These are phyloP conservation scores for Pipistrellus kuhlii DNA, from an alignment of 2,797 vertebrate species.

Conservation along the genomic window DNA sequence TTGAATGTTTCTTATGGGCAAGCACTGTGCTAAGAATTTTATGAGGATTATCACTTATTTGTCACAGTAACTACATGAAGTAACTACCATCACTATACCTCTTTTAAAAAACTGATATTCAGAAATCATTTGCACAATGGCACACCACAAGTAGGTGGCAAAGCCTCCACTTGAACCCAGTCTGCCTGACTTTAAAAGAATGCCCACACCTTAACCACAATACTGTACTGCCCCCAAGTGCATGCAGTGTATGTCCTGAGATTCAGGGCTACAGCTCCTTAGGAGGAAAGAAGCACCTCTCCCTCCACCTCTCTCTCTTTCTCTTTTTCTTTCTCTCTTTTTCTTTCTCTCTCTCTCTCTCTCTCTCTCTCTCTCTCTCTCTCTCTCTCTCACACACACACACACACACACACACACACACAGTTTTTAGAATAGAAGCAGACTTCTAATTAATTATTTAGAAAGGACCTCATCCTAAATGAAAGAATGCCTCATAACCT, in stretches of 20 bases:
- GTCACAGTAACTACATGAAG: neutral
- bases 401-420: neutral
- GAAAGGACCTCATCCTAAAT: slow-evolving; percentile 37
- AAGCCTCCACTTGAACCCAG: neutral
- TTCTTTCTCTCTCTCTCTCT: neutral
- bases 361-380: too few relatives aligned
- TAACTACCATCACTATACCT: neutral
- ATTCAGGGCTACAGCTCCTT: neutral
- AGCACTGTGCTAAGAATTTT: neutral
- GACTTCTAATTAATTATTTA: slow-evolving; percentile 32
- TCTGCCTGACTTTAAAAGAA: slow-evolving; percentile 14
- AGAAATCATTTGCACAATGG: neutral
- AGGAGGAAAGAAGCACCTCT: neutral
- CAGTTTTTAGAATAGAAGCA: slow-evolving; percentile 32
- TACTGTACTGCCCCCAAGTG: neutral
- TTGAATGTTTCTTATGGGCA: neutral
- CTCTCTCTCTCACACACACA: neutral
- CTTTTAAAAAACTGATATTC: neutral
- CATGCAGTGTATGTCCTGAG: neutral
- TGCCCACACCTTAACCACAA: neutral
- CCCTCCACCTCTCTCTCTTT: neutral
- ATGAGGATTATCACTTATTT: slow-evolving; percentile 1
- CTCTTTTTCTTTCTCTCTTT: too few relatives aligned
- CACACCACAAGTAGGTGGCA: neutral
- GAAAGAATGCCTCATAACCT: slow-evolving; percentile 29